Evolutionary conservation across 2,797 vertebrate species (phyloP), one percentile per base, ranked within the genome.

Genomic region (Pseudochromis fuscus): DNA sequence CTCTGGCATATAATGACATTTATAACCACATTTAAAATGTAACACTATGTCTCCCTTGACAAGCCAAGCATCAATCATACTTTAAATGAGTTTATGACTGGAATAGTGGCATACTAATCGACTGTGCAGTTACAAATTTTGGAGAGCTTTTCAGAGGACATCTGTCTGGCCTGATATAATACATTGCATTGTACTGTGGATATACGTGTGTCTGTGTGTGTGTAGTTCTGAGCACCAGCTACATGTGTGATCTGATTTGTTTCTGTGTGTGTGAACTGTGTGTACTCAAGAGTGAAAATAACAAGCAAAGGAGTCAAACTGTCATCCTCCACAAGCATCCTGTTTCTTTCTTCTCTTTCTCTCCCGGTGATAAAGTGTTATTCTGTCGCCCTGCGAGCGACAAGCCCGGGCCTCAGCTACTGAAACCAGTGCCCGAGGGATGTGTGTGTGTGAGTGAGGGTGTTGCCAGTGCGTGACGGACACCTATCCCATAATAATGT

Each of bases 401-500:
- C 73, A 66, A 83, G 81, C 78, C 67, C 51, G 7, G 57, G 67
- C 79, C 72, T 78, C 46, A 68, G 77, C 72, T 49, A 72, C 59
- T 27, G 67, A 84, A 84, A 82, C 72, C 60, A 51, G 64, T 19
- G 24, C 67, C 75, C 5, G 5, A 51, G 67, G 74, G 61, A 55
- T 25, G 72, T 61, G 70, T 76, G 57, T 53, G 38, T 49, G 35
- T 73, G 71, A 44, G 56, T 50, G 25, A 53, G 74, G 33, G 71
- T 77, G 72, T 61, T 67, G 68, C 71, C 57, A 57, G 86, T 72
- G 89, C 69, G 27, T 93, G 93, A 94, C 89, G 87, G 90, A 92
- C 89, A 92, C 85, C 84, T 88, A 87, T 88, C 78, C 82, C 82
- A 93, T 93, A 90, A 91, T 88, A 92, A 91, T 89, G 87, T 88